Evolutionary conservation across 2,888 invertebrate species (phyloP), one percentile per base, ranked within the genome.

Genomic region (Glaucopsyche alexis): DNA sequence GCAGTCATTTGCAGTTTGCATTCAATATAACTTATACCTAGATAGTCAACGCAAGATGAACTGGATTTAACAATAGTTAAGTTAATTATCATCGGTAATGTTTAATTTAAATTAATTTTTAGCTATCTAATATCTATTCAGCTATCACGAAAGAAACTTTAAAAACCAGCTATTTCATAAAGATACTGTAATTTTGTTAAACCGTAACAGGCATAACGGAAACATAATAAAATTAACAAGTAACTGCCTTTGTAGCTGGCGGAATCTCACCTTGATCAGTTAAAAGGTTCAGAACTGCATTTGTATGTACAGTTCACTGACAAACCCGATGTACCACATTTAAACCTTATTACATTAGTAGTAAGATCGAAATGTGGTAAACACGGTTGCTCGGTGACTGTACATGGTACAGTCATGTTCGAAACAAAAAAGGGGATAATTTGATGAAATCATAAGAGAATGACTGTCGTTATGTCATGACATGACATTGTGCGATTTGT

Each of bases 381-480:
- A 7, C 14, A 29, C 11, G 60, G 13, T 19, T 38, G 11, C 8
- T 47, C 47, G 11, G 11, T 14, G 60, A 29, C 13, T 60, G 60
- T 60, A 60, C 60, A 55, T 11, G 49, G 69, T 69, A 47, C 19
- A 69, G 69, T 69, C 69, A 69, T 69, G 69, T 69, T 45, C 69
- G 7, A 49, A 29, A 14, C 69, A 69, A 69, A 69, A 69, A 69
- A 47, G 47, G 42, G 67, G 19, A 45, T 67, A 67, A 60, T 60
- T 67, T 67, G 67, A 67, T 67, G 69, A 69, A 49, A 19, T 69
- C 69, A 49, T 49, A 49, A 67, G 67, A 67, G 67, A 67, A 69
- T 69, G 69, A 69, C 69, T 69, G 66, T 66, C 66, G 16, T 40
- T 66, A 66, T 42, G 66, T 66, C 60, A 60, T 7, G n/a, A n/a